phyloP scores from a whole-genome alignment of 23 tunicate species.

The Oikopleura dioica region DNA sequence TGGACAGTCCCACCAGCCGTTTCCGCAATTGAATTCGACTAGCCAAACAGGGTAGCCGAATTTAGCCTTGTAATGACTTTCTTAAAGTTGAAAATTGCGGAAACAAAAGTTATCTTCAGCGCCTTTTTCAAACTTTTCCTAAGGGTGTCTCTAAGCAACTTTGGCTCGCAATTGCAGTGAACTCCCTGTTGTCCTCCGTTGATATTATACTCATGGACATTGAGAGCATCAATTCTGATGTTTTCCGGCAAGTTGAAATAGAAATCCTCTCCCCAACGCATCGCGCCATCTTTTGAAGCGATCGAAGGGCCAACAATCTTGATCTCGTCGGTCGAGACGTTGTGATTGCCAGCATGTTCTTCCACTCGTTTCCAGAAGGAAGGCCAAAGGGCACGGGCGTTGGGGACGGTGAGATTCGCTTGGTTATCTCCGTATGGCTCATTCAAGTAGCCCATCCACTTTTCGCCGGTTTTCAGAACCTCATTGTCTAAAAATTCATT shows the following conservation, averaged over 20 bases:
- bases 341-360: not conserved
- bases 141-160: not conserved
- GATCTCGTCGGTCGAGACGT: not conserved
- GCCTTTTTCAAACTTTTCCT: too few species aligned
- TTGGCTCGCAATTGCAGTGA: not conserved
- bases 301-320: not conserved
- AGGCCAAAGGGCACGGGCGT: not conserved
- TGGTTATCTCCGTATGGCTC: not conserved
- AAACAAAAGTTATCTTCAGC: not conserved
- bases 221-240: not conserved
- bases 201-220: not conserved
- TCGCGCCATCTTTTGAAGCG: not conserved
- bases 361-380: not conserved
- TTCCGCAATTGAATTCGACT: not conserved
- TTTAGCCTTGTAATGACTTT: not conserved
- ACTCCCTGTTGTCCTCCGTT: not conserved
- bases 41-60: not conserved
- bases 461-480: too few species aligned
- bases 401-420: not conserved
- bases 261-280: not conserved
- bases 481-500: too few species aligned
- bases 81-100: too few species aligned
- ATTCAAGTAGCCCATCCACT: not conserved
- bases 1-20: not conserved
- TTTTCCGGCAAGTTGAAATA: not conserved